Conservation (phyloP, 2,888 invertebrate species). For the Agriopis marginaria region DNA sequence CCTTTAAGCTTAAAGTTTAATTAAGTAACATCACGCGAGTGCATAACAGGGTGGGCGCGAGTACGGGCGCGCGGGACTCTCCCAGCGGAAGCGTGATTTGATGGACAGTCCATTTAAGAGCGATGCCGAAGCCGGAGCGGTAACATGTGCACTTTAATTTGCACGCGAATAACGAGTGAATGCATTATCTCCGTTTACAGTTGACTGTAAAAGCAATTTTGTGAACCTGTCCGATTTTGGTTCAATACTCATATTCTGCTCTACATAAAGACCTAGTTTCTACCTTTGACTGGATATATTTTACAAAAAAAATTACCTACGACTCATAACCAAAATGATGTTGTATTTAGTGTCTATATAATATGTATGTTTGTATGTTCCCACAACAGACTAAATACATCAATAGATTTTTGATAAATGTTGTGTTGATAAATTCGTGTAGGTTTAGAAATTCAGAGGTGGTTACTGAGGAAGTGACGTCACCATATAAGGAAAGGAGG, state of each 20-base stretch:
- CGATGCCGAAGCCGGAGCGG: constrained; percentile 47
- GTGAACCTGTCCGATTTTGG: constrained; percentile 15
- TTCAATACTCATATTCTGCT: constrained; percentile 6
- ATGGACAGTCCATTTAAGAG: constrained; percentile 71
- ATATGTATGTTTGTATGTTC: too few relatives aligned
- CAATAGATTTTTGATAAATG: too few relatives aligned
- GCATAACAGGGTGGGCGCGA: constrained; percentile 50
- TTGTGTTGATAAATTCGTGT: too few relatives aligned
- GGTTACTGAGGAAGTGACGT: too few relatives aligned
- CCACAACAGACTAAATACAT: too few relatives aligned
- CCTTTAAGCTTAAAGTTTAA: constrained; percentile 80
- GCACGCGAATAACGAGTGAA: constrained; percentile 51
- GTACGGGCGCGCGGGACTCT: constrained; percentile 38
- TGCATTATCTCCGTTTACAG: constrained; percentile 27
- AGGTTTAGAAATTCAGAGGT: too few relatives aligned
- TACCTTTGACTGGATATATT: not conserved
- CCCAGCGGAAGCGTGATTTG: constrained; percentile 58
- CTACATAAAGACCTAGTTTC: not conserved
- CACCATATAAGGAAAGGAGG: too few relatives aligned
- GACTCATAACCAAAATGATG: too few relatives aligned
- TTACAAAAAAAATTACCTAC: too few relatives aligned
- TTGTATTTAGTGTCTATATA: too few relatives aligned
- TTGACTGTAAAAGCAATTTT: constrained; percentile 18
- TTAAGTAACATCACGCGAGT: constrained; percentile 77
- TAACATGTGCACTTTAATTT: constrained; percentile 61